Base-by-base conservation (phyloP, 2,888 invertebrate species). In the Teleiodes luculella region DNA sequence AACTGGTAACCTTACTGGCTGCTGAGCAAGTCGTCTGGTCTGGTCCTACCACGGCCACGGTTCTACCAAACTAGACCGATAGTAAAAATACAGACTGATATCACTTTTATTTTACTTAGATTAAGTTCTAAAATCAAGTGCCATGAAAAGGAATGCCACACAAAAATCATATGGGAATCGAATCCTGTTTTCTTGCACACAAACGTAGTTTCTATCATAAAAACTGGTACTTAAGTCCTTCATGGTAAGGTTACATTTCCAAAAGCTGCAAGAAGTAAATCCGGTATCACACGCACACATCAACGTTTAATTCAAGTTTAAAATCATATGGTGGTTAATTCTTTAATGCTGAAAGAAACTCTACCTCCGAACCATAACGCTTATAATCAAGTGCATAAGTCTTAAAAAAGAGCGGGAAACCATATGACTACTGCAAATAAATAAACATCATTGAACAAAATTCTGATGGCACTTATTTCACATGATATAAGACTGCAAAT, bases 121-220 rank as follows among this genome's bases (percentile, higher is more conserved):
- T 43, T 41, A 79, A 53, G 63, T 57, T 48, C 47, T 24, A 72
- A 61, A 68, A 61, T 68, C 45, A 49, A 24, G 56, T 54, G 18
- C 13, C 16, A 11, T 47, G 52, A 62, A 65, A 72, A 74, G 83
- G 83, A 84, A 85, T 86, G 83, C 76, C 75, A 80, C 76, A 84
- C 83, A 82, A 79, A 83, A 83, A 84, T 85, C 85, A 85, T 86
- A 85, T 86, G 85, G 83, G 83, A 82, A 79, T 72, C 72, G 65
- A 80, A 84, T 85, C 85, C 83, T 79, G 85, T 85, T 85, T 76
- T 65, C 60, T 71, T 37, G 28, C 36, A 49, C 36, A 49, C 24
- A 11, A 28, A 24, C 24, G 4, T 20, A 16, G 0, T 24, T 36
- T 1, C 8, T 6, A 14, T 13, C 14, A 18, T 18, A 3, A 10